A percentile compares a stretch with the other conserved stretches of the same genome.
Conservation (phyloP, 2,888 invertebrate genomes). For the Mactromeris polynyma region DNA sequence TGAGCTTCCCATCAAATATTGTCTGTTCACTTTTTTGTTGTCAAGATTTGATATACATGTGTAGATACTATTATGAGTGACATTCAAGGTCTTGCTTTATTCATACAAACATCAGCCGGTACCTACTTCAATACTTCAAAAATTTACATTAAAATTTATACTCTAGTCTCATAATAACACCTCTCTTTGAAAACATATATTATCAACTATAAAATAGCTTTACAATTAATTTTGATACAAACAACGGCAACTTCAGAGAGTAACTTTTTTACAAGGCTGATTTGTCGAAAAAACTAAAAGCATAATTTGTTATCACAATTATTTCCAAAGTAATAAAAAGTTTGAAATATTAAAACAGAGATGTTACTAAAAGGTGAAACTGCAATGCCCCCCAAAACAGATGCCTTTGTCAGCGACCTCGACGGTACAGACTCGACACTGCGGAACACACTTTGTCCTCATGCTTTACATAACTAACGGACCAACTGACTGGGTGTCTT, state of each 20-base stretch:
- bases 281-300: not conserved
- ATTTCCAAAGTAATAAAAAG: no score
- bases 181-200: not conserved
- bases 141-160: not conserved
- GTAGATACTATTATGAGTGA: not conserved
- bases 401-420: no score
- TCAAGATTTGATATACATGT: not conserved
- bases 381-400: no score
- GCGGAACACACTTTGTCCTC: no score
- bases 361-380: no score
- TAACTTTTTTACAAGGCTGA: not conserved
- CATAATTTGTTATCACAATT: no score
- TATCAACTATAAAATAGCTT: not conserved
- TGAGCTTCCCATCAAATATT: not conserved
- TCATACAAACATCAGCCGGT: not conserved
- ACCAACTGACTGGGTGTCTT: no score
- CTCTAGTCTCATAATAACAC: not conserved
- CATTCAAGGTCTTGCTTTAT: not conserved
- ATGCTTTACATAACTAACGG: no score
- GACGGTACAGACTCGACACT: no score
- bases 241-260: not conserved
- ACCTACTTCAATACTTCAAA: not conserved
- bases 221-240: not conserved
- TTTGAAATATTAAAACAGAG: no score
- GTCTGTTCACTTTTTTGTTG: not conserved